Base-by-base conservation (phyloP, 1,140 invertebrate genomes). In the Reticulitermes speratus region DNA sequence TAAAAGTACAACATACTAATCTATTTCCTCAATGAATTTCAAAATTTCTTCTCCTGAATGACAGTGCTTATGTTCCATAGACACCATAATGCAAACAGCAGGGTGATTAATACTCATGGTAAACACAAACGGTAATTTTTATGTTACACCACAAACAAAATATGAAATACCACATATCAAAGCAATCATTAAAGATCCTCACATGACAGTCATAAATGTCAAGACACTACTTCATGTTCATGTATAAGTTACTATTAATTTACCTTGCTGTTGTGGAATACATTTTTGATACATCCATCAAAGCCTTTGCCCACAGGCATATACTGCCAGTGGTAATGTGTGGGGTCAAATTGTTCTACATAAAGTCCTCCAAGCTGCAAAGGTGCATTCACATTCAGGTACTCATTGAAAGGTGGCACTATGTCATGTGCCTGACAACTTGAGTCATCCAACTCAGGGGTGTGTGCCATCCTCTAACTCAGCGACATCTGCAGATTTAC, bases 381-480 rank as follows among this genome's bases (percentile, higher is more conserved):
- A 0, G 98, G 97, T 0, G 97, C 95, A 91, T 99, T 99, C 0
- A 99, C 97, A 92, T 99, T 99, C 7, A 99, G 92, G 89, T 98
- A 99, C 91, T 98, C 97, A 90, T 98, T 98, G 91, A 99, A 99
- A 3, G 97, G 97, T 23, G 97, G 97, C 87, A 99, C 97, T 1
- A 93, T 94, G 21, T 97, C 97, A 86, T 94, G 93, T 0, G 96
- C 96, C 91, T 99, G 97, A 91, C 98, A 99, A 21, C 94, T 95
- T 9, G 94, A 94, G 87, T 97, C 95, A 89, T 98, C 96, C 89
- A 98, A 97, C 88, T 96, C 94, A 38, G 89, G 88, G 1, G 97
- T n/a, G 95, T 59, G 95, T 95, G 44, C 97, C 96, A 90, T 98
- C 97, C 91, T 98, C 97, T 88, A 95, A 93, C 92, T 98, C 96